Evolutionary conservation across 2,888 invertebrate species (phyloP), one percentile per base, ranked within the genome.

Genomic region (Bellardia bayeri): DNA sequence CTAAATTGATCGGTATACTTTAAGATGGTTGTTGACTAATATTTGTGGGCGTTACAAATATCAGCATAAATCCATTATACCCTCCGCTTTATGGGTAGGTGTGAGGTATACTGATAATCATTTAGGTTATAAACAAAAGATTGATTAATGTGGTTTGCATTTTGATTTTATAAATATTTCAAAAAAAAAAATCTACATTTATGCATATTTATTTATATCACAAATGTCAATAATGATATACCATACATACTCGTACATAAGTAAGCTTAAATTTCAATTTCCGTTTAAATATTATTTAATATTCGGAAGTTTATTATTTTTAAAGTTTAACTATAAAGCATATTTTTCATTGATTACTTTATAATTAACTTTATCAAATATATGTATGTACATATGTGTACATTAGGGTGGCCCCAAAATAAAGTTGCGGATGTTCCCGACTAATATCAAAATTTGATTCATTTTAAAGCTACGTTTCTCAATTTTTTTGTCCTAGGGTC

Each of bases 161-260:
- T 56, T 23, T 56, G 56, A 56, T 56, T 23, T 56, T 8, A 51
- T 14, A 56, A 16, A 56, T 16, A 51, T 5, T 51, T 51, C 23
- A 56, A 61, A 30, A 13, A 13, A 45, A 54, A 54, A 14, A 4
- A 51, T 51, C 0, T 13, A 13, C 13, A 45, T 13, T 11, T 45
- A 9, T 45, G 11, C 5, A 13, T 58, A 13, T 58, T 58, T 23
- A 58, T 58, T 2, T 4, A 58, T 58, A 58, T 33, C 11, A 33
- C 68, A 66, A 14, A 78, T 68, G 66, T 40, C 78, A 78, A 78
- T 68, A 66, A 58, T 58, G 14, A 45, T 23, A 23, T 23, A n/a
- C n/a, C n/a, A n/a, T n/a, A 23, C 1, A 23, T 23, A 23, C 23
- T 23, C 23, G 23, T 23, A 23, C 23, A 23, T 0, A 23, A 1